Conservation (phyloP, 30 jellyfish, hydroid and myxozoan genomes). For the Kudoa iwatai region DNA sequence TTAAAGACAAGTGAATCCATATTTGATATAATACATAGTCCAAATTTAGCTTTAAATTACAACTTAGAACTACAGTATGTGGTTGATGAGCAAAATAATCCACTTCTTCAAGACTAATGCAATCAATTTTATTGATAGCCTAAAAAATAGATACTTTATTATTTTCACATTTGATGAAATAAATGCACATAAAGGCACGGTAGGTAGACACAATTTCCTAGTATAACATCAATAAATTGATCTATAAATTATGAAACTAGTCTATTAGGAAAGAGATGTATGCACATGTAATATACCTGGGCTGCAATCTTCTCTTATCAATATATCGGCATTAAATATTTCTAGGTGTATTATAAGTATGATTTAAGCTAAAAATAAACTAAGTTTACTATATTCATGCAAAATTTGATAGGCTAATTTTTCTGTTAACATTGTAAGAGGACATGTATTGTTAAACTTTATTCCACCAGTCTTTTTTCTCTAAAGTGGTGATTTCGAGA, state of each 20-base stretch:
- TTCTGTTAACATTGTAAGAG: constrained; percentile 27
- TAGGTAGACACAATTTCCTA: constrained; percentile 51
- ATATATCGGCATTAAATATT: constrained; percentile 60
- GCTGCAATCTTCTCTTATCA: constrained; percentile 41
- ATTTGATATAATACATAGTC: constrained; percentile 29
- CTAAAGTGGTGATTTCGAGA: constrained; percentile 6
- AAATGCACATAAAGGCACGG: constrained; percentile 59
- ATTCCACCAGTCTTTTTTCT: constrained; percentile 84
- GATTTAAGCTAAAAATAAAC: neutral
- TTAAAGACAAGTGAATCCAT: constrained; percentile 57
- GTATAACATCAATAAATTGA: constrained; percentile 60
- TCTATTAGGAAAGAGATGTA: neutral
- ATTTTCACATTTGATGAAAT: neutral
- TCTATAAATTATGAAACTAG: constrained; percentile 4
- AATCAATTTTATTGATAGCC: constrained; percentile 72
- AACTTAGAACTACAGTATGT: constrained; percentile 56
- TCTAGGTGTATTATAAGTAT: constrained; percentile 5
- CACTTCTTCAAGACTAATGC: constrained; percentile 73
- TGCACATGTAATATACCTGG: constrained; percentile 13
- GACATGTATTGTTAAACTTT: constrained; percentile 29
- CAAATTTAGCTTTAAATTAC: constrained; percentile 29
- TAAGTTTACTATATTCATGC: constrained; percentile 77
- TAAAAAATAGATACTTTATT: constrained; percentile 1
- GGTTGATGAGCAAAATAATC: constrained; percentile 57
- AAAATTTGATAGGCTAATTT: constrained; percentile 31